Evolutionary conservation across 2,113 vertebrate genomes (phyloP).

Genomic region (Anthoscopus minutus): DNA sequence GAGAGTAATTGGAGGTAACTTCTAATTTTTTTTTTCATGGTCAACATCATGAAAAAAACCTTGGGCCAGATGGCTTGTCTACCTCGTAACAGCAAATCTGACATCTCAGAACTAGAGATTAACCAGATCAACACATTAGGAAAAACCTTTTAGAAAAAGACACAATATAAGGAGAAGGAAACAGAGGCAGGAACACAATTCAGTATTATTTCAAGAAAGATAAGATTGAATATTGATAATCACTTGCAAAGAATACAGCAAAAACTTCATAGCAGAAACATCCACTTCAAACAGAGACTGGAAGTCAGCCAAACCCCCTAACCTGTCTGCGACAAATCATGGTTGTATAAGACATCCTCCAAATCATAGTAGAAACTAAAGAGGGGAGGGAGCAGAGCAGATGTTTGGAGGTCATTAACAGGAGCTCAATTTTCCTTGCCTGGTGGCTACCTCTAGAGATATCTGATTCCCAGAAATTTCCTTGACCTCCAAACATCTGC

Average conservation of each 20-base stretch:
- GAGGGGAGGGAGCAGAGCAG: slow-evolving; percentile 35
- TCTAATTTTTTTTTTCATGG: not conserved
- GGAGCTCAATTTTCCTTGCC: slow-evolving; percentile 59
- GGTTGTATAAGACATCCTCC: slow-evolving; percentile 6
- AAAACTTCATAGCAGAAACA: slow-evolving; percentile 36
- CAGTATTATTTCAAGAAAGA: not conserved
- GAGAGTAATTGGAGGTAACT: not conserved
- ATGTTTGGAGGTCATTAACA: slow-evolving; percentile 62
- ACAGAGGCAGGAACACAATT: not conserved
- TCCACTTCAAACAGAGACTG: slow-evolving; percentile 32
- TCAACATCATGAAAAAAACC: not conserved
- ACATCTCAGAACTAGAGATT: not conserved
- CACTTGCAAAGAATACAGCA: not conserved
- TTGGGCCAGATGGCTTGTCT: not conserved
- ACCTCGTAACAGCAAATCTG: not conserved
- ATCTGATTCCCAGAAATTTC: slow-evolving; percentile 51
- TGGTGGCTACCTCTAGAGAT: slow-evolving; percentile 58
- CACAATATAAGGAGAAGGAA: not conserved
- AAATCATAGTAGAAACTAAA: slow-evolving; percentile 36
- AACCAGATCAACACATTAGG: not conserved
- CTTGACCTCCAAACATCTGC: slow-evolving; percentile 53
- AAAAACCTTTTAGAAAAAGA: not conserved
- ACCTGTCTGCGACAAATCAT: slow-evolving; percentile 31
- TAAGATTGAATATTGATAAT: not conserved
- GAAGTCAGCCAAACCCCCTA: slow-evolving; percentile 33